Conservation (phyloP, 2,113 vertebrate species). For the Anas platyrhynchos region DNA sequence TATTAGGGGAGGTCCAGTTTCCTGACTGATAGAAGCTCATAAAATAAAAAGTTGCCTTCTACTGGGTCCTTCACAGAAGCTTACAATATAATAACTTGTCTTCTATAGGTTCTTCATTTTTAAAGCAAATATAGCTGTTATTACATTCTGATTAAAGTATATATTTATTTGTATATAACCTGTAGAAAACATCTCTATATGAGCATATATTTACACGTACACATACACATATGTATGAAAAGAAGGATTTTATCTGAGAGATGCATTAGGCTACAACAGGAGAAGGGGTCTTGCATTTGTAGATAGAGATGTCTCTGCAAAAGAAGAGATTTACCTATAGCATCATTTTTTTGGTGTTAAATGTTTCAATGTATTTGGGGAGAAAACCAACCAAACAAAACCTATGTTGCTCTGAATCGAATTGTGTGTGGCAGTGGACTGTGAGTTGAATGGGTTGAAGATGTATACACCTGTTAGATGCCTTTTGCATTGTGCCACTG, state of each 20-base stretch:
- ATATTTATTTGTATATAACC: not conserved
- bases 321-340: not conserved
- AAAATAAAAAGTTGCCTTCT: not conserved
- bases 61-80: not conserved
- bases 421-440: no score
- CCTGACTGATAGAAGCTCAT: not conserved
- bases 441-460: no score
- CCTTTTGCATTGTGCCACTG: not conserved
- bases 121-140: not conserved
- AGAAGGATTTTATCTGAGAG: not conserved
- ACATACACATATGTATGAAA: not conserved
- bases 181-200: not conserved
- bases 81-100: not conserved
- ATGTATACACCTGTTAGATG: no score
- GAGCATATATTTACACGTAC: not conserved
- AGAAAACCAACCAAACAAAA: accelerated
- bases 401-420: not conserved
- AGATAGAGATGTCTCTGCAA: not conserved
- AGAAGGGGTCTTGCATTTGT: not conserved
- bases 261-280: accelerated
- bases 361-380: not conserved
- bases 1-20: not conserved
- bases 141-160: not conserved
- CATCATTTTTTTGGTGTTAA: not conserved
- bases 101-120: not conserved